A percentile compares a stretch with the other conserved stretches of the same genome.
Conservation (phyloP, 2,888 invertebrate species). For the Antheraea yamamai region DNA sequence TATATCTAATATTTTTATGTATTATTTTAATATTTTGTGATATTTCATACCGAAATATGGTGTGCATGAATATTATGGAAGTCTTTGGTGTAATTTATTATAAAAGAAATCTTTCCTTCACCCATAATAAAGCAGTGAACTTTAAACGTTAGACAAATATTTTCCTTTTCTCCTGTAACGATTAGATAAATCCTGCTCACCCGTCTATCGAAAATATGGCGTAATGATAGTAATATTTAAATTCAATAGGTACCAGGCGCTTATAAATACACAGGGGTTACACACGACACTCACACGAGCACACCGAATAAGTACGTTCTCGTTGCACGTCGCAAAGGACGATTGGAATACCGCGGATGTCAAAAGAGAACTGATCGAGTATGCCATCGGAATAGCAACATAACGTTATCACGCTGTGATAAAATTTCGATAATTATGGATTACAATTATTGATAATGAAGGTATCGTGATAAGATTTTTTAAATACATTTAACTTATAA, state of each 20-base stretch:
- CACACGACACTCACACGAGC: slow-evolving; percentile 1
- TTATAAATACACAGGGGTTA: background rate
- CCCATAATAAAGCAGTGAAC: background rate
- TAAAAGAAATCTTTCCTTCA: background rate
- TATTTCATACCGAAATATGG: too few relatives aligned
- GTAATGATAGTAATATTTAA: background rate
- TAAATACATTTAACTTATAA: background rate
- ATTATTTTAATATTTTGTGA: too few relatives aligned
- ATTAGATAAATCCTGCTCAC: background rate
- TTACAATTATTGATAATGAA: slow-evolving; percentile 10
- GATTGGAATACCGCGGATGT: slow-evolving; percentile 4
- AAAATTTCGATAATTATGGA: slow-evolving; percentile 14
- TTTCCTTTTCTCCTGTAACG: background rate
- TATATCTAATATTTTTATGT: too few relatives aligned
- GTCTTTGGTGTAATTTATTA: background rate
- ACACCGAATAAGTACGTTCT: slow-evolving; percentile 11
- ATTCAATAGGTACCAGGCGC: background rate
- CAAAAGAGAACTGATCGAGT: slow-evolving; percentile 15
- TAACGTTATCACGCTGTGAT: background rate
- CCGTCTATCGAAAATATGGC: background rate
- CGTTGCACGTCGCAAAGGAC: background rate
- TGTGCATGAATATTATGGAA: background rate
- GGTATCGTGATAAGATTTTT: background rate
- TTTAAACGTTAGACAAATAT: background rate
- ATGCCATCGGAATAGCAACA: background rate